Evolutionary conservation across 2,113 vertebrate genomes (phyloP), one percentile per base, ranked within the genome.

Genomic region (Mugil cephalus): DNA sequence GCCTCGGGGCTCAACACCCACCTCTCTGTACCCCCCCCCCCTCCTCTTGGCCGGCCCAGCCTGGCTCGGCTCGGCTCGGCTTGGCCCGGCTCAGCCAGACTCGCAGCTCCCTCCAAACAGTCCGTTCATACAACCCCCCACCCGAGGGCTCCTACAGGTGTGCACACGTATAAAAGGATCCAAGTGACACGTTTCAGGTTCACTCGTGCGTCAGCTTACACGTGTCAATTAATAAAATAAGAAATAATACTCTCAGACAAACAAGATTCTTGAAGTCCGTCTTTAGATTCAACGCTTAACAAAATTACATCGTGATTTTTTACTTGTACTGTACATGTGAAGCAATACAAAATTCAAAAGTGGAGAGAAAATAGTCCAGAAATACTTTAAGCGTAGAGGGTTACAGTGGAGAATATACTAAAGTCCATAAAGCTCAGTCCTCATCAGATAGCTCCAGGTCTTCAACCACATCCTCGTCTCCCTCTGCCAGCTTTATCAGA

Each of bases 401-500:
- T n/a, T 19, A 12, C 17, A 40, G 0, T 43, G 10, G 17, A 63
- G 55, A 54, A 5, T 1, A 8, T 3, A 50, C 11, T 24, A 36
- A 47, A 24, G 10, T 45, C 35, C 11, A 4, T 63, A 62, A 63
- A 13, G 36, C 58, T 93, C 89, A 95, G 59, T 96, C 93, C 12
- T 98, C 95, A 1, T 98, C 96, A 0, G 97, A 99, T 47, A 98
- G 88, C 62, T 94, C 84, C 45, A 98, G 91, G 73, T 98, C 97
- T 86, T 97, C 94, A 63, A 99, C 93, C 4, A 95, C 1, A n/a
- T 99, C 97, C 24, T 95, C 95, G 0, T 89, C 94, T 18, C 97
- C 97, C 74, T 89, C 92, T 0, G 96, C 95, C 71, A 99, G 93
- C 69, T 82, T 92, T 40, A 94, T 71, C 21, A 98, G 93, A 86